A percentile compares a stretch with the other conserved stretches of the same genome.
Conservation (phyloP, 2,113 vertebrate species). For the Limnothrissa miodon region DNA sequence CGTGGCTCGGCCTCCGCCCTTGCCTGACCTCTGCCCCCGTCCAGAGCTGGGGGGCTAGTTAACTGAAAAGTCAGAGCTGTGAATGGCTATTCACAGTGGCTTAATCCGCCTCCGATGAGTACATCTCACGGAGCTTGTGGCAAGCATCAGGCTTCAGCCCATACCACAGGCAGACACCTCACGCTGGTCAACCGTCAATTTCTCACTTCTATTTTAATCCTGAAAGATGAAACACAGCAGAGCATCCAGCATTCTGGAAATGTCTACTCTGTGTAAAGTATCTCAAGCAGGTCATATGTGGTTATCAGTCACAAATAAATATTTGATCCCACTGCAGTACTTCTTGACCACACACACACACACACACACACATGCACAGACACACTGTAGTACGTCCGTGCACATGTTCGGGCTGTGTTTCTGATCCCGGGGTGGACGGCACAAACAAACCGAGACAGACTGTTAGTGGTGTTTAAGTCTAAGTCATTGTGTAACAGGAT, state of each 20-base stretch:
- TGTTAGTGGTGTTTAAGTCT: neutral
- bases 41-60: neutral
- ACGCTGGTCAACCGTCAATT: neutral
- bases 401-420: neutral
- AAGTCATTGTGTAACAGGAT: constrained; percentile 33
- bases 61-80: neutral
- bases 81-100: constrained; percentile 5
- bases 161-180: neutral
- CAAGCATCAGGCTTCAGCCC: neutral
- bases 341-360: neutral
- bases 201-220: neutral
- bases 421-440: neutral
- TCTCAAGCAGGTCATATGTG: neutral
- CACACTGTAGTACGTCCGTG: neutral
- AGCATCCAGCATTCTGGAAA: neutral
- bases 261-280: neutral
- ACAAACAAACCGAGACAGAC: neutral
- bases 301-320: neutral
- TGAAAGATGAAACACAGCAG: neutral
- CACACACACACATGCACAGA: too few relatives aligned
- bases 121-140: neutral
- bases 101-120: neutral
- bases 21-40: neutral
- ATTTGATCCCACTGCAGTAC: neutral
- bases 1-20: neutral